Evolutionary conservation across 2,888 invertebrate species (phyloP), one percentile per base, ranked within the genome.

Genomic region (Stratiomys singularior): DNA sequence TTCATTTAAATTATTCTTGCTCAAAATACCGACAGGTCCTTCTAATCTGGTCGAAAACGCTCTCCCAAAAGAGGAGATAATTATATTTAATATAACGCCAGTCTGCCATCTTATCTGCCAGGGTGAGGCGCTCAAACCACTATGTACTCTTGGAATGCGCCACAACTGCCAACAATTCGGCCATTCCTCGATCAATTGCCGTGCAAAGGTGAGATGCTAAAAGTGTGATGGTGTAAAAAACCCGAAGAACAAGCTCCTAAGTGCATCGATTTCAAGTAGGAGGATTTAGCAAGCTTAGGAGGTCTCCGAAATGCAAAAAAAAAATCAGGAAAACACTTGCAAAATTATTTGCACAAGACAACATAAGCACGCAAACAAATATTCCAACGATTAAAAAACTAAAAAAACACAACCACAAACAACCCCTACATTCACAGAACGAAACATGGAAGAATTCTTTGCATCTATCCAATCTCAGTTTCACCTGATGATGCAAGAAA

Each of bases 91-190:
- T 15, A 13, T 46, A n/a, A 46, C 3, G 1, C 47, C 46, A 18
- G 25, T 69, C 15, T 46, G 46, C 46, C 47, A 44, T 11, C 47
- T 69, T 2, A 28, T 37, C 11, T 11, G 5, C 11, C n/a, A 69
- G 23, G 25, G 21, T 25, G 69, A 69, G 25, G 47, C 47, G 5
- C 47, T 44, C 13, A 46, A 25, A 25, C 25, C 69, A 7, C 28
- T 23, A 37, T 5, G 18, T 37, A 37, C 18, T 1, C 1, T 18
- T 5, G 1, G 37, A 15, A 28, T 30, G 21, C 30, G 37, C 44
- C 66, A 66, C 18, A 37, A 66, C 21, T 69, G 69, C 47, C 69
- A 69, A 21, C 47, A 47, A 25, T 69, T 47, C 18, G 47, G 69
- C 11, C 69, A 69, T 23, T 28, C 69, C 3, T 15, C 47, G 15